Base-by-base conservation (phyloP, 92 coral and sea anemone species). In the Porites lobata region DNA sequence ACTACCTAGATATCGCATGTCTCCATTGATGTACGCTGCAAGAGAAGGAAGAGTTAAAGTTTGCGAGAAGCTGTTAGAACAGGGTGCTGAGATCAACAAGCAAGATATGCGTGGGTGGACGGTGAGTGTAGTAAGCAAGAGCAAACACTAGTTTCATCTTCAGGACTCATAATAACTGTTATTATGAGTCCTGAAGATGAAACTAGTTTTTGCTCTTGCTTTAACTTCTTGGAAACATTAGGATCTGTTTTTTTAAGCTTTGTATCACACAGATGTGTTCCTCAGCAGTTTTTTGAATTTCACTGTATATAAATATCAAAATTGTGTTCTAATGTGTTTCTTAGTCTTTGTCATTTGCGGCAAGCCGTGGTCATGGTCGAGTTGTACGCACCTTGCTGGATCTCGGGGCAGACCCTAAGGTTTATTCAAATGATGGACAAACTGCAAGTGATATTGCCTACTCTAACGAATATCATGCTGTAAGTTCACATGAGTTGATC, bases 101-200 rank as follows among this genome's bases (percentile, higher is more conserved):
- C 96, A 91, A 54, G 98, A 97, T 70, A 94, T 90, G 50, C 79
- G 98, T 10, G 99, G 99, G 13, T 97, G 99, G 99, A 97, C 98
- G 6, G 99, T 97, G 75, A 83, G 98, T 84, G 29, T 70, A 8
- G 54, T n/a, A n/a, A n/a, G n/a, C n/a, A n/a, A n/a, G n/a, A n/a
- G n/a, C n/a, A n/a, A n/a, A n/a, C n/a, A n/a, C n/a, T n/a, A n/a
- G n/a, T n/a, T n/a, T n/a, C n/a, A n/a, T n/a, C n/a, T n/a, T n/a
- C n/a, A n/a, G n/a, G n/a, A n/a, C n/a, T n/a, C n/a, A n/a, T n/a
- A n/a, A n/a, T n/a, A n/a, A n/a, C n/a, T n/a, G n/a, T n/a, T 18
- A 10, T 43, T 8, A 10, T 65, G 8, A 38, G 50, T 64, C 21
- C 47, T 38, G 6, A 5, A 38, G 47, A 38, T 38, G 47, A 38